Evolutionary conservation across 2,113 vertebrate species (phyloP).

Genomic region (Siphamia tubifer): DNA sequence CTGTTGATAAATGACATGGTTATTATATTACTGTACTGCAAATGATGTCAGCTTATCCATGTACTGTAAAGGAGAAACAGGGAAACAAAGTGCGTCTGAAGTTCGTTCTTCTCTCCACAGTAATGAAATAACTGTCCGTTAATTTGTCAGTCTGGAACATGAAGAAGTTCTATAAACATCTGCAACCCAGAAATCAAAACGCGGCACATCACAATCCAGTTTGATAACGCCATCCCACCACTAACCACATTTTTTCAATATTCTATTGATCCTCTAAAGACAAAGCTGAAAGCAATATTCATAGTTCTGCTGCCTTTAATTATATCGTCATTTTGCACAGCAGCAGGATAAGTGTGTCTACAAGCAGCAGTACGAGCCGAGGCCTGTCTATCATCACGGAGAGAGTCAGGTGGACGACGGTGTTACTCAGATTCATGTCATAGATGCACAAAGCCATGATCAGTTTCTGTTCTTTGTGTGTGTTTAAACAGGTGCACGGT

Average conservation of each 20-base stretch:
- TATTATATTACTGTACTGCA: not conserved
- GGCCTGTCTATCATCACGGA: conserved; percentile 12
- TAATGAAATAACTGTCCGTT: conserved; percentile 28
- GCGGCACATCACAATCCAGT: conserved; percentile 25
- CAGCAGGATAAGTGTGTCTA: conserved; percentile 15
- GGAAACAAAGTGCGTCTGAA: not conserved
- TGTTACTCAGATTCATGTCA: conserved; percentile 16
- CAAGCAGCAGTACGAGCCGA: not conserved
- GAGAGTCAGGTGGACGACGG: conserved; percentile 28
- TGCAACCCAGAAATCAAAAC: conserved; percentile 15
- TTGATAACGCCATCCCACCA: conserved; percentile 14
- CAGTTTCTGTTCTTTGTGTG: not conserved
- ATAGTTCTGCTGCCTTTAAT: conserved; percentile 13
- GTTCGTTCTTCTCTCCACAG: not conserved
- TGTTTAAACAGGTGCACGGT: conserved; percentile 46
- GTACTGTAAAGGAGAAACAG: not conserved
- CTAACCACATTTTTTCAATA: conserved; percentile 3
- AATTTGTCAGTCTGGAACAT: conserved; percentile 27
- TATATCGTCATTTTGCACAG: conserved; percentile 5
- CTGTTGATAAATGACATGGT: not conserved
- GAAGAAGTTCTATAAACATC: conserved; percentile 39
- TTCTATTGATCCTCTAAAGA: conserved; percentile 5
- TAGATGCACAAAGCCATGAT: not conserved
- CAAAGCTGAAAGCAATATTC: conserved; percentile 5
- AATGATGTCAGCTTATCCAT: not conserved